Percentiles rank a stretch among this genome's conserved stretches.
Conservation (phyloP, 2,797 vertebrate species). For the Nasua narica region DNA sequence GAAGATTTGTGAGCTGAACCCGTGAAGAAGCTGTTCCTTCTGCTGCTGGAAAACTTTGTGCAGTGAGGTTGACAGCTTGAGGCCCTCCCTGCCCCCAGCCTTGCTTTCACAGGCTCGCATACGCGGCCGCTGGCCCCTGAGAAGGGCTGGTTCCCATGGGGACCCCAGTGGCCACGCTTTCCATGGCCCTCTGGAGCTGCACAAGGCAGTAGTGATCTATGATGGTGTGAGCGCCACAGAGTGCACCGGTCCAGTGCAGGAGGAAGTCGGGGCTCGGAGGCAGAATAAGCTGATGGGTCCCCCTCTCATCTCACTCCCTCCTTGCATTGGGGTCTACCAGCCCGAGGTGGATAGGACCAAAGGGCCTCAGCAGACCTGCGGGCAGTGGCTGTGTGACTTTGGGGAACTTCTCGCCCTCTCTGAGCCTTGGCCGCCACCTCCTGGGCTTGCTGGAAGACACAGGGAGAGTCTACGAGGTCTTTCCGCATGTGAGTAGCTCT, state of each 20-base stretch:
- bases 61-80: not conserved
- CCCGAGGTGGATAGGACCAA: not conserved
- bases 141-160: rapidly evolving
- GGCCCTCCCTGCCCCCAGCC: not conserved
- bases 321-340: not conserved
- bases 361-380: not conserved
- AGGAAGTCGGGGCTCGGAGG: not conserved
- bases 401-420: not conserved
- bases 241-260: not conserved
- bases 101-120: not conserved
- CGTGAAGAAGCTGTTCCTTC: not conserved
- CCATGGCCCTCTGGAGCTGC: not conserved
- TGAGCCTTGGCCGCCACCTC: not conserved
- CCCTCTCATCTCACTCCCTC: not conserved
- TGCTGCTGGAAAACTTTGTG: not conserved
- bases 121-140: not conserved
- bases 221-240: rapidly evolving
- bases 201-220: not conserved
- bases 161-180: rapidly evolving
- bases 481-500: not conserved
- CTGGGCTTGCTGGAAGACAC: not conserved
- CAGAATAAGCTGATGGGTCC: not conserved
- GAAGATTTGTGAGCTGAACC: not conserved
- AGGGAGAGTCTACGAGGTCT: not conserved
- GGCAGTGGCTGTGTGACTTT: not conserved